Evolutionary conservation across 2,888 invertebrate genomes (phyloP).

Genomic region (Mythimna loreyi): DNA sequence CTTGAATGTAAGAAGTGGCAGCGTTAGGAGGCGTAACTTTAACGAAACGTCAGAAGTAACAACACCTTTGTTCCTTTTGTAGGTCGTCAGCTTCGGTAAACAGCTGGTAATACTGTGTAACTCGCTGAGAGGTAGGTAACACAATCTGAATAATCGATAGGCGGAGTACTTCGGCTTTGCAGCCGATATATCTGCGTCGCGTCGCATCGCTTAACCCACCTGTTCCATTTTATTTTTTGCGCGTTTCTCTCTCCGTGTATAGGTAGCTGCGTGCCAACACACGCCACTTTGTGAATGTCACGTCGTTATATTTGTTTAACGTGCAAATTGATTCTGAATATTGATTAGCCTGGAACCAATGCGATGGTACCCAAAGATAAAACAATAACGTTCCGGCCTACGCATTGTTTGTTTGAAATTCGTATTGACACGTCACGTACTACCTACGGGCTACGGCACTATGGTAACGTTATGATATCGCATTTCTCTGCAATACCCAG

Average conservation of each 20-base stretch:
- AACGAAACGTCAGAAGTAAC: conserved; percentile 22
- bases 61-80: conserved; percentile 32
- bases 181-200: conserved; percentile 45
- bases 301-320: conserved; percentile 28
- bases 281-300: conserved; percentile 16
- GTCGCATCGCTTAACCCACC: conserved; percentile 41
- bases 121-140: conserved; percentile 27
- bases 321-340: conserved; percentile 48
- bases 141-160: conserved; percentile 58
- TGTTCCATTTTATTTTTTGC: conserved; percentile 29
- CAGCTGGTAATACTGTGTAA: conserved; percentile 32
- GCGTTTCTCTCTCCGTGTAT: not conserved
- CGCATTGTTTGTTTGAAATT: conserved; percentile 34
- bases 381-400: conserved; percentile 21
- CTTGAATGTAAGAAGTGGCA: conserved; percentile 16
- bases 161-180: conserved; percentile 43
- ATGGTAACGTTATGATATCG: conserved; percentile 40
- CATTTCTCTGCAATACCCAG: conserved; percentile 49
- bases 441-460: conserved; percentile 7
- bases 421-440: conserved; percentile 42
- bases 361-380: conserved; percentile 29
- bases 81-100: conserved; percentile 33
- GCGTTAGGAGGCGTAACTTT: conserved; percentile 2
- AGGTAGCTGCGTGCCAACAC: not conserved
- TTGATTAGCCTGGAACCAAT: conserved; percentile 24